Base-by-base conservation (phyloP, 2,888 invertebrate genomes). In the Nomada ruficornis region DNA sequence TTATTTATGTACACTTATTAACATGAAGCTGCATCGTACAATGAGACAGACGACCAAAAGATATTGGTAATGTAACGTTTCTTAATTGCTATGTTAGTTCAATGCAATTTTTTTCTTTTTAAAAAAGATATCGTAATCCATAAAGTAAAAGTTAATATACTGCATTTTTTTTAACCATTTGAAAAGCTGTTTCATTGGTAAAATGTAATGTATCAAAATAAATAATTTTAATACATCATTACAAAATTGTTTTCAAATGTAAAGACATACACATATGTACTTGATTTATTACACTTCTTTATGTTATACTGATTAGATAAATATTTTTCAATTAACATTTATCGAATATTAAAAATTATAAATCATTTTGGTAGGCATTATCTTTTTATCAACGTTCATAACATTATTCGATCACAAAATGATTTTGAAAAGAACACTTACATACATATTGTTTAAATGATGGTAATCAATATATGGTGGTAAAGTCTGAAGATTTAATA, bases 1-100 rank as follows among this genome's bases (percentile, higher is more conserved):
- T 82, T 80, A 75, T 60, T 81, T 74, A 81, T 77, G 70, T 82
- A 78, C 87, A 91, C 86, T 89, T 91, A 91, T 91, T 89, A 90
- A 90, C 87, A 89, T 72, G 77, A 89, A 88, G 80, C 83, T 88
- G 72, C 72, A 88, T 86, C 82, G 75, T 42, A 23, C 36, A 80
- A 77, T 80, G 36, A 64, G 59, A 57, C 77, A 82, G 42, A 18
- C 13, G 59, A 64, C 47, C 60, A 74, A 68, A 71, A 75, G 78
- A 77, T 60, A 82, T 82, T 77, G 54, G 65, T 76, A 63, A 81
- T 70, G n/a, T 77, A 86, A 83, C 68, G 77, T 59, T 68, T 29
- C 36, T 57, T 71, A 69, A 57, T 68, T 67, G 75, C 73, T 62
- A 70, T 47, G 50, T 70, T 67, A 55, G 59, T 60, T 71, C 36